Percentiles rank a stretch among this genome's conserved stretches.
Conservation (phyloP, 2,113 vertebrate species). For the Ciconia boyciana region DNA sequence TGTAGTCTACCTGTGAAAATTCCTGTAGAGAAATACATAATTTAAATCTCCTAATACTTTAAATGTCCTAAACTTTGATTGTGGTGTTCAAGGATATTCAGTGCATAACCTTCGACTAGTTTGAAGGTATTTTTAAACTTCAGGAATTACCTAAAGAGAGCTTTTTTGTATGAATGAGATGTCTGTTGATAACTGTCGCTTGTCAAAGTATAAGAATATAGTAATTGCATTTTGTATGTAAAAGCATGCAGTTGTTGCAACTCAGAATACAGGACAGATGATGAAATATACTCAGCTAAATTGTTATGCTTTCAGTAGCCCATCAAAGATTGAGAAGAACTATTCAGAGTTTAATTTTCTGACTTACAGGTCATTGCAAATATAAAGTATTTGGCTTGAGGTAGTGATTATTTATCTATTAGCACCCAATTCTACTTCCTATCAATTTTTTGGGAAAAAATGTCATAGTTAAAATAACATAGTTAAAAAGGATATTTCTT, state of each 20-base stretch:
- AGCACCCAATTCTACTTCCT: background rate
- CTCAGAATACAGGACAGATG: background rate
- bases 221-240: background rate
- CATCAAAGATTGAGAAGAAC: background rate
- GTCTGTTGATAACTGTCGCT: background rate
- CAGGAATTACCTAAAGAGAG: background rate
- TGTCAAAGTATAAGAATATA: background rate
- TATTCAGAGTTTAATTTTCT: conserved; percentile 3
- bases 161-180: background rate
- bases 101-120: background rate
- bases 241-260: background rate
- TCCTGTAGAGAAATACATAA: background rate
- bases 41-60: background rate
- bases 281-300: background rate
- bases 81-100: background rate
- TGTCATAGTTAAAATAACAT: background rate
- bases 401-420: background rate
- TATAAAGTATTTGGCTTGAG: background rate
- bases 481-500: background rate
- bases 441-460: accelerated
- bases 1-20: background rate
- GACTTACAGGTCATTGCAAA: background rate
- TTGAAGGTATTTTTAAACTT: background rate
- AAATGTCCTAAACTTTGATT: background rate
- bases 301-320: background rate